phyloP scores from a whole-genome alignment of 2,797 vertebrate species.

The Cossypha heuglini region DNA sequence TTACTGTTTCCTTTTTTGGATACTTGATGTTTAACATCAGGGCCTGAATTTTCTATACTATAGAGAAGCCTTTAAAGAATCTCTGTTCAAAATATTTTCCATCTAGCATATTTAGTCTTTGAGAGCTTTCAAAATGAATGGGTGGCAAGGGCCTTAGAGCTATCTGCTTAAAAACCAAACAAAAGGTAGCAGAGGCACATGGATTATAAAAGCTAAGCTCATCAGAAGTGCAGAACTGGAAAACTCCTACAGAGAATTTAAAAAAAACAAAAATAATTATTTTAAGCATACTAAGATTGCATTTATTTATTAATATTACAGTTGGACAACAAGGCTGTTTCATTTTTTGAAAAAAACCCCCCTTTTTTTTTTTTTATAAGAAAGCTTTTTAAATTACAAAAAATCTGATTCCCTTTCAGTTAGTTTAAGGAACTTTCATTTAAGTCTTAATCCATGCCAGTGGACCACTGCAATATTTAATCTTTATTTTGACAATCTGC shows the following conservation, averaged over 20 bases:
- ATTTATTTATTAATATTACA: background rate
- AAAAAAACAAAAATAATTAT: background rate
- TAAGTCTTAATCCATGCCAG: background rate
- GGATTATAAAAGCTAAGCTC: background rate
- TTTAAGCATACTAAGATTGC: background rate
- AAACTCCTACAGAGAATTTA: background rate
- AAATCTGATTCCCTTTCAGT: background rate
- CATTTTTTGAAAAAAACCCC: background rate
- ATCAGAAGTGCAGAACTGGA: background rate
- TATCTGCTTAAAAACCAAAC: background rate
- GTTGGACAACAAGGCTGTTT: background rate
- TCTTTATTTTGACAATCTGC: background rate
- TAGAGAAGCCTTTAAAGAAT: background rate
- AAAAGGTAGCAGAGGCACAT: background rate
- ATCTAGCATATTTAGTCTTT: background rate
- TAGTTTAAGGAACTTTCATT: background rate
- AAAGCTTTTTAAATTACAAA: background rate
- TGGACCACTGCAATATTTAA: background rate
- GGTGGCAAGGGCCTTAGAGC: background rate
- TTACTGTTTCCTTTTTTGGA: background rate
- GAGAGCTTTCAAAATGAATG: background rate
- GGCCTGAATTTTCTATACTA: background rate
- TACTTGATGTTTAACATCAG: background rate
- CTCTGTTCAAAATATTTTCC: background rate
- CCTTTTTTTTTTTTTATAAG: background rate